Base-by-base conservation (phyloP, 2,797 vertebrate genomes). In the Acanthis flammea region DNA sequence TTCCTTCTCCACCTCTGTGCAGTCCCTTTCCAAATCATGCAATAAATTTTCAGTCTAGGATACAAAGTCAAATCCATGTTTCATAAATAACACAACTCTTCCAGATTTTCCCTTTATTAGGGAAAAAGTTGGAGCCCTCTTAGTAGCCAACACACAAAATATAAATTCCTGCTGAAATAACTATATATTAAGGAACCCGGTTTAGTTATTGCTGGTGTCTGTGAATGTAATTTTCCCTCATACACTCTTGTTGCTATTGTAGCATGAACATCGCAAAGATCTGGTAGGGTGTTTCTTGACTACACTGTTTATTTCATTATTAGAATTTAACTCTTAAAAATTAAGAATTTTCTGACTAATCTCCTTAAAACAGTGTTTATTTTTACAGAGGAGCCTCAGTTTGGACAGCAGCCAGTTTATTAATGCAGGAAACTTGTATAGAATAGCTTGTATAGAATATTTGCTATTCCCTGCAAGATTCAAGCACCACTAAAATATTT, bases 271-370 rank as follows among this genome's bases (percentile, higher is more conserved):
- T 14, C 62, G 53, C 8, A 55, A 63, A 70, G 42, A 72, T 50
- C 42, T 61, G 27, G 22, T 54, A 66, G 33, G 14, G 12, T 63
- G 39, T 73, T 74, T 75, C 58, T 54, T 58, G 12, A 54, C 35
- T 62, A 39, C 30, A 47, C 42, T 57, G 61, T 75, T 90, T 76
- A 30, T 58, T 71, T 79, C 47, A 45, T 50, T 82, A 57, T 61
- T 92, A 75, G 76, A 67, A 95, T 61, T 63, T 70, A 44, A 44
- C 41, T 86, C 53, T 63, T 90, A 72, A 84, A 87, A 95, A 61
- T 9, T 0, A 67, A 72, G 47, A 66, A 72, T 76, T 92, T 86
- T 42, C 47, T 77, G 60, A 92, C 16, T 72, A 68, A 82, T 33
- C n/a, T 37, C 28, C 77, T 90, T 85, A 48, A 72, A 85, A 91